phyloP scores from a whole-genome alignment of 2,797 vertebrate genomes.

The Oceanodroma leucorhoa region DNA sequence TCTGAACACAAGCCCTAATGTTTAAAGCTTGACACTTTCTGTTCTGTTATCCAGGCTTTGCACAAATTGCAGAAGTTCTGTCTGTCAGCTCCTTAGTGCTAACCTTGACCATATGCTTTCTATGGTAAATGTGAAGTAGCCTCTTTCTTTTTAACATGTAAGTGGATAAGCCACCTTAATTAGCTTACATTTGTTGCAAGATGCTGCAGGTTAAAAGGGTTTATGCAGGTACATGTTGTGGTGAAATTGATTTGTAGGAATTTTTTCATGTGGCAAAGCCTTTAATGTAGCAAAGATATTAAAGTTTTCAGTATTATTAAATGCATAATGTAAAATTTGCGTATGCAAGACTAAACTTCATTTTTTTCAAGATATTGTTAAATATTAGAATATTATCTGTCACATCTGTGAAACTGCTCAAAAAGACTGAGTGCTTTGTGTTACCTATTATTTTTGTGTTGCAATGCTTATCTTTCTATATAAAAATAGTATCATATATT shows the following conservation, averaged over 20 bases:
- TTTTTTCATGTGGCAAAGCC: background rate
- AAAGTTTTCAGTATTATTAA: background rate
- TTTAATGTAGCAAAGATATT: background rate
- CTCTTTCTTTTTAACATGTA: background rate
- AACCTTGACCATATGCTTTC: background rate
- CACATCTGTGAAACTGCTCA: background rate
- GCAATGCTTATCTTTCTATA: background rate
- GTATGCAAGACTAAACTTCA: background rate
- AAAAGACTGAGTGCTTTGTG: background rate
- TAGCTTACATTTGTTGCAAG: background rate
- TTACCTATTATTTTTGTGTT: background rate
- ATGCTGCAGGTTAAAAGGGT: background rate
- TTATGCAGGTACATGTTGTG: background rate
- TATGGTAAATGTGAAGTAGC: background rate
- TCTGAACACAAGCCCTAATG: background rate
- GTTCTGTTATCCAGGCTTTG: background rate
- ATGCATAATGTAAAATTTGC: background rate
- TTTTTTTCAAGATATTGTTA: background rate
- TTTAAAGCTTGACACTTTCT: background rate
- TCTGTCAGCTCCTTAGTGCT: background rate
- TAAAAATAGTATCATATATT: background rate
- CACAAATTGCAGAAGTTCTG: background rate
- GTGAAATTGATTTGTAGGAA: background rate
- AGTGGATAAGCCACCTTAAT: background rate
- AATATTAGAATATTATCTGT: background rate